These are phyloP conservation scores for Petrosia ficiformis DNA, from an alignment of 37 sponge, comb jelly and placozoan species.

Conservation along the genomic window DNA sequence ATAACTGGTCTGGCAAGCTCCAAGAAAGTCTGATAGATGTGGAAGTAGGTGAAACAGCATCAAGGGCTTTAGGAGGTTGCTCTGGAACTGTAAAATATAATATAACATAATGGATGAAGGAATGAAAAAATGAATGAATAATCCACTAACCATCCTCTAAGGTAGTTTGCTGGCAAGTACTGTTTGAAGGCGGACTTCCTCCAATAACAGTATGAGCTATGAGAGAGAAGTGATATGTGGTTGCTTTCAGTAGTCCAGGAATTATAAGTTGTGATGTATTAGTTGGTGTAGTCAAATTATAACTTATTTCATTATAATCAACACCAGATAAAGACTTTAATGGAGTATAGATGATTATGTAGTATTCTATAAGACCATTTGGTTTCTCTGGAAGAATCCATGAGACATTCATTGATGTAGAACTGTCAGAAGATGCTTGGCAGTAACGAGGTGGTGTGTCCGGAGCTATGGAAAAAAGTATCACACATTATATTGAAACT, in stretches of 20 bases:
- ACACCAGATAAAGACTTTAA: conserved; percentile 1
- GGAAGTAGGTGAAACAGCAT: not conserved
- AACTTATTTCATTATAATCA: not conserved
- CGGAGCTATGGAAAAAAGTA: conserved; percentile 13
- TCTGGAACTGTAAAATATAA: not conserved
- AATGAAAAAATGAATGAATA: not conserved
- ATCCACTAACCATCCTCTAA: conserved; percentile 39
- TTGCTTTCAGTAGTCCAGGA: conserved; percentile 5
- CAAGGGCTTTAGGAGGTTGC: not conserved
- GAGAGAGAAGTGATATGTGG: conserved; percentile 27
- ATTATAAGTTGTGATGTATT: conserved; percentile 6
- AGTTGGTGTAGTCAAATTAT: conserved; percentile 1
- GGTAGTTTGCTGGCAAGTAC: not conserved
- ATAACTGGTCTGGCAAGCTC: not conserved
- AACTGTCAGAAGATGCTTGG: not conserved
- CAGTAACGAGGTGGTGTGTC: conserved; percentile 11
- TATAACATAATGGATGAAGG: not conserved
- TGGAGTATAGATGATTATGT: conserved; percentile 2
- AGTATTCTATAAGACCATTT: conserved; percentile 32
- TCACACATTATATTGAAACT: not conserved
- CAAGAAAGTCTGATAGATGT: not conserved
- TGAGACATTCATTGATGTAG: conserved; percentile 18
- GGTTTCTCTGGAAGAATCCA: conserved; percentile 22
- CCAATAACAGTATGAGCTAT: conserved; percentile 36
- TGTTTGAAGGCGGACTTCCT: conserved; percentile 8